phyloP scores from a whole-genome alignment of 2,113 vertebrate genomes.

The Petaurus breviceps region DNA sequence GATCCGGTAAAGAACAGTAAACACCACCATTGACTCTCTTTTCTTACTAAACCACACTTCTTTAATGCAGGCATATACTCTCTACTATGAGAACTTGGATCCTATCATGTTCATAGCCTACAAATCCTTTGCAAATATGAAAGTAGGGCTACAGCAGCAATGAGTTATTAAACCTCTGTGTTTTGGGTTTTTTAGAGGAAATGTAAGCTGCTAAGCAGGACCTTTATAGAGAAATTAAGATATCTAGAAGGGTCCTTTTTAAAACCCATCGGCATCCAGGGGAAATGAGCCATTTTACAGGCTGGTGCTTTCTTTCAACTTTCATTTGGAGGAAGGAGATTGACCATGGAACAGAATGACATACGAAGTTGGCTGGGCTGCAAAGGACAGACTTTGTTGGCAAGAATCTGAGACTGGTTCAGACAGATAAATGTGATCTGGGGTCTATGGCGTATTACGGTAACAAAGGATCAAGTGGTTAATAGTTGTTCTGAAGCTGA shows the following conservation, averaged over 20 bases:
- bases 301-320: constrained; percentile 60
- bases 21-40: neutral
- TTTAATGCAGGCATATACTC: constrained; percentile 18
- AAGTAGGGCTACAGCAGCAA: constrained; percentile 3
- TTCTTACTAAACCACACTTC: constrained; percentile 6
- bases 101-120: neutral
- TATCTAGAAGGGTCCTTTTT: constrained; percentile 60
- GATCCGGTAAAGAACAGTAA: constrained; percentile 32
- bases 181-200: constrained; percentile 58
- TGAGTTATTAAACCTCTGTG: neutral
- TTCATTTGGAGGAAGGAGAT: constrained; percentile 59
- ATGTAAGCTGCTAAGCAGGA: constrained; percentile 71
- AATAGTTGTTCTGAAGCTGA: neutral
- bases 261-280: constrained; percentile 72
- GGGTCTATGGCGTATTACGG: constrained; percentile 45
- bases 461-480: constrained; percentile 47
- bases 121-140: neutral
- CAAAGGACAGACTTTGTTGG: neutral
- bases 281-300: constrained; percentile 70
- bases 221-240: constrained; percentile 69
- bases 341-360: constrained; percentile 52
- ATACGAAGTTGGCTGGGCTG: neutral
- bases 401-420: constrained; percentile 41
- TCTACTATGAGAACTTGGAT: constrained; percentile 38
- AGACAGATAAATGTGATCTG: neutral